These are phyloP conservation scores for Lochmaea crataegi DNA, from an alignment of 2,888 invertebrate species.

Conservation along the genomic window DNA sequence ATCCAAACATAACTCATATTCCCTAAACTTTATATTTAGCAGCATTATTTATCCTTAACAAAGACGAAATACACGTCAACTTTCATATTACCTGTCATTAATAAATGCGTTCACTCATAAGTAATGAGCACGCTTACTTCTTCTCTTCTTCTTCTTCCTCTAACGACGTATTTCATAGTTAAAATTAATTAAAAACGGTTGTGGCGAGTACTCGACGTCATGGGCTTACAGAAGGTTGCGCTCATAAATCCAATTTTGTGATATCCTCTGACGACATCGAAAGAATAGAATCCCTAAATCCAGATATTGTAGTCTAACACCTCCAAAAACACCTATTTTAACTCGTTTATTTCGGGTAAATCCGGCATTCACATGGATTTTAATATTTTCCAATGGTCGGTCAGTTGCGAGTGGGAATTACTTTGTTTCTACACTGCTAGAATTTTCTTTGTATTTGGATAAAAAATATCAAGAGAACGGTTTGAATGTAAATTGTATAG, in stretches of 20 bases:
- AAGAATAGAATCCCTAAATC: conserved; percentile 32
- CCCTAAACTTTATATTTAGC: no score
- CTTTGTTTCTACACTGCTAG: neutral
- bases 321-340: conserved; percentile 31
- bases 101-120: conserved; percentile 1
- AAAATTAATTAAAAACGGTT: conserved; percentile 31
- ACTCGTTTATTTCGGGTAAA: conserved; percentile 21
- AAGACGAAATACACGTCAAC: neutral
- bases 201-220: neutral
- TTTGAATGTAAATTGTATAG: no score
- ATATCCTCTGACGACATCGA: conserved; percentile 28
- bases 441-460: no score
- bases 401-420: conserved; percentile 1
- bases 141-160: neutral
- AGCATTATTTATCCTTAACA: neutral
- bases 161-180: conserved; percentile 11
- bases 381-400: conserved; percentile 18
- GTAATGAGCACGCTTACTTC: neutral
- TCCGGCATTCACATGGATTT: conserved; percentile 19
- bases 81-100: neutral
- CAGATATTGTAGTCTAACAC: conserved; percentile 28
- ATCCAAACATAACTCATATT: neutral
- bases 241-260: conserved; percentile 33
- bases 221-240: conserved; percentile 17
- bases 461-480: no score